Base-by-base conservation (phyloP, 2,888 invertebrate genomes). In the Cataglyphis albicans region DNA sequence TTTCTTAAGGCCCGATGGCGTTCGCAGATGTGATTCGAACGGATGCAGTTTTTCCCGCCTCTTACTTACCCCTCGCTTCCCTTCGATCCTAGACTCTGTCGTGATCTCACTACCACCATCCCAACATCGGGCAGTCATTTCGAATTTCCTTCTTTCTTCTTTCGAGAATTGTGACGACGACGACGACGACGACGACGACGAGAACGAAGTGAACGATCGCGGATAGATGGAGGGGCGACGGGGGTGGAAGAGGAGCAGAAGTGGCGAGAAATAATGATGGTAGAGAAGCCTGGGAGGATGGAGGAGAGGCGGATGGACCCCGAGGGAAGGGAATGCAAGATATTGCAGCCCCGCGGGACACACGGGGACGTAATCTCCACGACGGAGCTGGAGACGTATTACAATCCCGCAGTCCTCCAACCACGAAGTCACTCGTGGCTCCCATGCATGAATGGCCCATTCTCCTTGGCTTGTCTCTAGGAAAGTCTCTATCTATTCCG, bases 261-360 rank as follows among this genome's bases (percentile, higher is more conserved):
- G 75, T 73, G 84, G 86, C 61, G 57, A 85, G 73, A 84, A 86
- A 78, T 80, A 70, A 21, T 32, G 68, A 78, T 84, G 83, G 78
- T 72, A 76, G 81, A 82, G 70, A 68, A 72, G 76, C 15, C 44
- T 21, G 70, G 35, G 52, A 63, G 83, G 76, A 85, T 61, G 83
- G 82, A 84, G 84, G 78, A 84, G 48, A 48, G 48, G 82, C 74
- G 84, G 89, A 86, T 75, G 78, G 68, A 86, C 81, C 84, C 88
- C 83, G 87, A 86, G 91, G 91, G 89, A 86, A 90, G 87, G 93
- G 93, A 90, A 95, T 95, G 94, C 94, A 94, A 94, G 94, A 94
- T 94, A 94, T 94, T 94, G 94, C 94, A 93, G 92, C 93, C 94
- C 94, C 94, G 92, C 94, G 94, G 94, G 94, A 94, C 93, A 92